A percentile compares a stretch with the other conserved stretches of the same genome.
These are phyloP conservation scores for Coilia nasus DNA, from an alignment of 2,797 vertebrate genomes.

Conservation along the genomic window DNA sequence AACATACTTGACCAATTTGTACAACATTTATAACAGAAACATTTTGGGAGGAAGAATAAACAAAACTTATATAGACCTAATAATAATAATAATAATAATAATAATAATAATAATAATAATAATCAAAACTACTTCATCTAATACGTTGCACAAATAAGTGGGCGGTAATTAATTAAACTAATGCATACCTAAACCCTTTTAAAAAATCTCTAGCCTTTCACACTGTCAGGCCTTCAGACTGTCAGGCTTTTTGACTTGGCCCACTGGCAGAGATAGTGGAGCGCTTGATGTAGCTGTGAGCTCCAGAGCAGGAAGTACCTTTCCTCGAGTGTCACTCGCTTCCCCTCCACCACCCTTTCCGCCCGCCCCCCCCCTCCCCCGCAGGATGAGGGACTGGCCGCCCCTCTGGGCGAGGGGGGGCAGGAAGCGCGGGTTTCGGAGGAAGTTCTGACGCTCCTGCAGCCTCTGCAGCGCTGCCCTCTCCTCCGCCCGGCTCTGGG, in stretches of 20 bases:
- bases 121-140: too few species aligned
- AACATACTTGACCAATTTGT: neutral
- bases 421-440: constrained; percentile 89
- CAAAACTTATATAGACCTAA: too few species aligned
- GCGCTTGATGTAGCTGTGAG: neutral
- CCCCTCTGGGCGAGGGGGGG: constrained; percentile 71
- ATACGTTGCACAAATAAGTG: too few species aligned
- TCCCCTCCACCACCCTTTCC: constrained; percentile 44
- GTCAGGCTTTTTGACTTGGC: too few species aligned
- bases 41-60: too few species aligned
- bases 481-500: constrained; percentile 61
- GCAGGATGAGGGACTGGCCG: constrained; percentile 78
- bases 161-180: too few species aligned
- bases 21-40: too few species aligned
- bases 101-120: too few species aligned
- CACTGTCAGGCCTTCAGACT: too few species aligned
- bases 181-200: too few species aligned
- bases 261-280: neutral
- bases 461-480: constrained; percentile 65
- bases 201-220: too few species aligned
- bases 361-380: constrained; percentile 64
- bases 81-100: too few species aligned
- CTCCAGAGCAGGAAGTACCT: constrained; percentile 67
- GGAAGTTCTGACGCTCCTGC: constrained; percentile 72
- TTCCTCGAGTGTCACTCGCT: constrained; percentile 46